Evolutionary conservation across 2,888 invertebrate species (phyloP).

Genomic region (Phlogophora meticulosa): DNA sequence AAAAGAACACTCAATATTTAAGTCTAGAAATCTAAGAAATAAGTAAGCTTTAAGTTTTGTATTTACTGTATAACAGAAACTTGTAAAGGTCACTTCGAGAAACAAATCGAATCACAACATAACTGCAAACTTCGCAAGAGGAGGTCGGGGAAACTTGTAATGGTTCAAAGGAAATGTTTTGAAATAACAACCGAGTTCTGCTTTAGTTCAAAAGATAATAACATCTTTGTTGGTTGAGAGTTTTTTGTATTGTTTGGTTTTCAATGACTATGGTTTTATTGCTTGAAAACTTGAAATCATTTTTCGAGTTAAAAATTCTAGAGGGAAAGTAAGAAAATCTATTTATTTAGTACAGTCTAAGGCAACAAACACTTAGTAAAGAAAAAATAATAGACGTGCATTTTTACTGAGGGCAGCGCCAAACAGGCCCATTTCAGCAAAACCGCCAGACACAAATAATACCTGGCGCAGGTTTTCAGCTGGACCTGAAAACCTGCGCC

Average conservation of each 20-base stretch:
- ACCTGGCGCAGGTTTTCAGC: too few species aligned
- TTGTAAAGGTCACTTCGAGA: slow-evolving; percentile 26
- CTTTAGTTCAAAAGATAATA: slow-evolving; percentile 45
- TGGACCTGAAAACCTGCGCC: too few species aligned
- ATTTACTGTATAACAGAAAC: slow-evolving; percentile 14
- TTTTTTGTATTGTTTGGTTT: neutral
- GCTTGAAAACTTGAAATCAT: neutral
- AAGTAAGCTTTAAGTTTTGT: neutral
- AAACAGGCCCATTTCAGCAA: too few species aligned
- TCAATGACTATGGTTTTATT: neutral
- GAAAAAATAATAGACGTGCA: too few species aligned
- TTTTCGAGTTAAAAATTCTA: neutral
- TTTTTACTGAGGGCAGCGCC: too few species aligned
- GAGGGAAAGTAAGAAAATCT: neutral
- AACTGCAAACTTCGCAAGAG: slow-evolving; percentile 29
- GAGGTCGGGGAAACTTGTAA: slow-evolving; percentile 24
- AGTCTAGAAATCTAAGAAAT: neutral
- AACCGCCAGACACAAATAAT: too few species aligned
- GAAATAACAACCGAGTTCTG: slow-evolving; percentile 38
- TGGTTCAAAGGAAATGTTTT: slow-evolving; percentile 28
- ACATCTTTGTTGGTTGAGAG: slow-evolving; percentile 25
- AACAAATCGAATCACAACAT: slow-evolving; percentile 31
- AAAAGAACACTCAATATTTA: neutral
- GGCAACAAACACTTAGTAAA: too few species aligned
- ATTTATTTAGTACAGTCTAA: neutral